Conservation (phyloP, 1,140 invertebrate genomes). For the Anagrus nilaparvatae region DNA sequence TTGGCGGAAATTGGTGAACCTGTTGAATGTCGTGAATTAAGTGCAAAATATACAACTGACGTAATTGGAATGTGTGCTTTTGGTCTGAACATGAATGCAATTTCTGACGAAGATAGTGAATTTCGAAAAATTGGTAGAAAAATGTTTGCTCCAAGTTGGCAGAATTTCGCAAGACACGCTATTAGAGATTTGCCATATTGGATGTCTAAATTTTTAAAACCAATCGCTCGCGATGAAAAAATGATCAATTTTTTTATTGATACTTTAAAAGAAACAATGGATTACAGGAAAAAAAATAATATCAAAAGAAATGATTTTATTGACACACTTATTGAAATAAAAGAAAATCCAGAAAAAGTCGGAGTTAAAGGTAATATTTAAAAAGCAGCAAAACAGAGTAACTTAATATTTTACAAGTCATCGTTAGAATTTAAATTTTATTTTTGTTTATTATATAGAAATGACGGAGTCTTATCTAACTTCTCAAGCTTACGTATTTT, state of each 20-base stretch:
- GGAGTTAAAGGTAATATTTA: constrained; percentile 8
- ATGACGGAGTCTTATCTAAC: constrained; percentile 18
- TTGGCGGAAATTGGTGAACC: constrained; percentile 1
- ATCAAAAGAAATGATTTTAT: constrained; percentile 43
- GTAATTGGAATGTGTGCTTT: constrained; percentile 47
- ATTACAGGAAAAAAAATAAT: constrained; percentile 37
- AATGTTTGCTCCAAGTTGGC: constrained; percentile 26
- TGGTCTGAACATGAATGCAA: constrained; percentile 43
- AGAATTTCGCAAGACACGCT: constrained; percentile 22
- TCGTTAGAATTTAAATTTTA: constrained; percentile 21
- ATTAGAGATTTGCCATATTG: constrained; percentile 21
- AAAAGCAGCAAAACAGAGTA: background rate
- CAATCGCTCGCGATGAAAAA: constrained; percentile 18
- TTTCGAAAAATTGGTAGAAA: constrained; percentile 38
- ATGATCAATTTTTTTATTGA: constrained; percentile 38
- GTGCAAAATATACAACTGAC: constrained; percentile 42
- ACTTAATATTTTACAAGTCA: too few relatives aligned
- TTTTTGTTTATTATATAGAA: too few relatives aligned
- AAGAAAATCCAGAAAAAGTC: constrained; percentile 7
- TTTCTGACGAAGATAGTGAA: constrained; percentile 40
- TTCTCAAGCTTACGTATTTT: constrained; percentile 23
- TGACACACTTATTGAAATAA: constrained; percentile 38
- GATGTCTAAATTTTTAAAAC: constrained; percentile 11
- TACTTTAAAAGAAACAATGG: constrained; percentile 35
- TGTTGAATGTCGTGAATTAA: constrained; percentile 23